Evolutionary conservation across 53 echinoderm and acorn worm genomes (phyloP).

Genomic region (Antedon mediterranea): DNA sequence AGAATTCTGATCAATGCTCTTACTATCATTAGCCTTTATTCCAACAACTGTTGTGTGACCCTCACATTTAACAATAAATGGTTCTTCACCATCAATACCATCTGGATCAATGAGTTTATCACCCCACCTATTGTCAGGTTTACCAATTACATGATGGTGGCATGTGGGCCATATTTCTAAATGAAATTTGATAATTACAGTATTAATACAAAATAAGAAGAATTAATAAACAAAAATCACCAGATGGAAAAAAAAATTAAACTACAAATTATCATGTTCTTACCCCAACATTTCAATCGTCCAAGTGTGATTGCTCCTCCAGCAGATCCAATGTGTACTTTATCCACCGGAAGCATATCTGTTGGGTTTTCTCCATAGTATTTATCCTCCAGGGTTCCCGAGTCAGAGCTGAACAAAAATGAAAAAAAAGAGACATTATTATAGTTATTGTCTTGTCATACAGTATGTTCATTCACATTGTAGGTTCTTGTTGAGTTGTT

Average conservation of each 20-base stretch:
- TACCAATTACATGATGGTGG: neutral
- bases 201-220: neutral
- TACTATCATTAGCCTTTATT: neutral
- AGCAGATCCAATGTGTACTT: neutral
- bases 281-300: conserved; percentile 6
- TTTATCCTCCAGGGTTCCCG: neutral
- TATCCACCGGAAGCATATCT: neutral
- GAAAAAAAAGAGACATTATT: too few relatives aligned
- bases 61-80: conserved; percentile 1
- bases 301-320: neutral
- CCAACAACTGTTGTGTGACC: neutral
- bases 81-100: conserved; percentile 1
- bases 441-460: too few relatives aligned
- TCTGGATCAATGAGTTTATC: conserved; percentile 6
- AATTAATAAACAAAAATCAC: too few relatives aligned
- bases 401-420: neutral
- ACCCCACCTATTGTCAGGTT: neutral
- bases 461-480: too few relatives aligned
- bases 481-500: too few relatives aligned
- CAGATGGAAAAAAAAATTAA: too few relatives aligned
- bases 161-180: neutral
- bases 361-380: neutral
- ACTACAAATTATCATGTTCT: too few relatives aligned
- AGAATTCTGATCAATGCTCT: neutral
- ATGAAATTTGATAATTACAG: too few relatives aligned